Evolutionary conservation across 2,888 invertebrate species (phyloP).

Genomic region (Zhengitettix transpicula): DNA sequence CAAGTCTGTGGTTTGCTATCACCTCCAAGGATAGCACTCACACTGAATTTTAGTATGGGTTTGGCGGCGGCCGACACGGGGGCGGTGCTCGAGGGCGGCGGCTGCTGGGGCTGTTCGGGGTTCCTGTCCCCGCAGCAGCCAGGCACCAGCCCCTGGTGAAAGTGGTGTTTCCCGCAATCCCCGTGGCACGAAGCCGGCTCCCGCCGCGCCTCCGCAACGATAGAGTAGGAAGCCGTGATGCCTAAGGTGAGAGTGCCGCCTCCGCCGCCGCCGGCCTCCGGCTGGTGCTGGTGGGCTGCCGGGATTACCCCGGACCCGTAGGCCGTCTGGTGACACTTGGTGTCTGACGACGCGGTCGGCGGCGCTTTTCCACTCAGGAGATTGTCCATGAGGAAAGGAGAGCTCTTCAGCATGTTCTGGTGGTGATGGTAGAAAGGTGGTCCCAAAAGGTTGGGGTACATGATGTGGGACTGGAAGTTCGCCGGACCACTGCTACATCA

Average conservation of each 20-base stretch:
- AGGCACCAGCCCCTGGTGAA: slow-evolving; percentile 1
- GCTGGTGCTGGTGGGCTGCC: neutral
- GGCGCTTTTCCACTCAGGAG: slow-evolving; percentile 23
- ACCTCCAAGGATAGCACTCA: slow-evolving; percentile 71
- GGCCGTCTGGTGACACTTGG: neutral
- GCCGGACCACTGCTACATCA: neutral
- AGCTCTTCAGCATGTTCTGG: slow-evolving; percentile 17
- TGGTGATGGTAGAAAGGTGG: neutral
- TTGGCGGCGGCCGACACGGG: slow-evolving; percentile 28
- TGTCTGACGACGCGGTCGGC: neutral
- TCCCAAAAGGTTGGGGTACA: neutral
- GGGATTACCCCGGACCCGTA: neutral
- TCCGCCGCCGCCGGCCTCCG: neutral
- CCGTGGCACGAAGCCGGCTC: slow-evolving; percentile 1
- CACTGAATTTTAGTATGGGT: slow-evolving; percentile 80
- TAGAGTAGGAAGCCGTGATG: slow-evolving; percentile 11
- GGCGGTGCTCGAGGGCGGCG: neutral
- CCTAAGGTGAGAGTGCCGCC: slow-evolving; percentile 9
- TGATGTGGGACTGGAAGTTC: neutral
- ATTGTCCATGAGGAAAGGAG: slow-evolving; percentile 43
- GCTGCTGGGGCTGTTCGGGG: neutral
- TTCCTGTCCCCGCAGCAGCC: slow-evolving; percentile 7
- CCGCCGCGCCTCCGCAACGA: slow-evolving; percentile 10
- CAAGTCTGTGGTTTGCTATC: slow-evolving; percentile 24
- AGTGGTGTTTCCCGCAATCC: slow-evolving; percentile 1